phyloP scores from a whole-genome alignment of 2,888 invertebrate genomes.

The Augiades crinisus region DNA sequence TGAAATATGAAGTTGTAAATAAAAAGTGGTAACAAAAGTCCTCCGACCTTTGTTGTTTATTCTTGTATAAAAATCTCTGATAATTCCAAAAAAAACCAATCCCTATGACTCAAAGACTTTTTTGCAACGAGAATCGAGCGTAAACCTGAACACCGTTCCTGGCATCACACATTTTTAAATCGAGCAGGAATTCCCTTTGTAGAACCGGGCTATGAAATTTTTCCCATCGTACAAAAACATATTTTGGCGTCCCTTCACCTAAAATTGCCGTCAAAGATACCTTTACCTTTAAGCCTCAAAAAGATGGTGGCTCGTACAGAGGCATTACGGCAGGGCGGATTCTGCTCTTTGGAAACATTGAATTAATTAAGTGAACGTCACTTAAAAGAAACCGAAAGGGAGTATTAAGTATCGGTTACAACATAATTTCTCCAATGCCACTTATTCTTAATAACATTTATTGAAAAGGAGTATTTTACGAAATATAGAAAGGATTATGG shows the following conservation, averaged over 20 bases:
- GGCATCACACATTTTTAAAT: constrained; percentile 19
- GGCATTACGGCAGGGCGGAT: background rate
- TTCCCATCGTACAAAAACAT: constrained; percentile 6
- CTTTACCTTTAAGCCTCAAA: constrained; percentile 5
- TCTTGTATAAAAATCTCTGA: no score
- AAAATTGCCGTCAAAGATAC: constrained; percentile 9
- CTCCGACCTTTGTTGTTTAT: no score
- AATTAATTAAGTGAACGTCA: background rate
- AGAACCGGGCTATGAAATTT: constrained; percentile 18
- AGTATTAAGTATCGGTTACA: background rate
- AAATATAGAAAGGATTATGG: no score
- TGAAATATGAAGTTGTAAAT: no score
- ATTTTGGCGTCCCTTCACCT: background rate
- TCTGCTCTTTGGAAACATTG: background rate
- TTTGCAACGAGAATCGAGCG: background rate
- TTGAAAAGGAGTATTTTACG: background rate
- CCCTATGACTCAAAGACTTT: constrained; percentile 6
- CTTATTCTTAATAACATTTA: background rate
- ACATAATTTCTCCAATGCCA: background rate
- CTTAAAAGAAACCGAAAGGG: background rate
- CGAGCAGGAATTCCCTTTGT: constrained; percentile 16
- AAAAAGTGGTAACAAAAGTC: no score
- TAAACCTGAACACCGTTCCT: constrained; percentile 2
- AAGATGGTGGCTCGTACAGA: background rate
- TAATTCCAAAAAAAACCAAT: no score